Evolutionary conservation across 92 coral and sea anemone genomes (phyloP).

Genomic region (Phenganax stokvisi): DNA sequence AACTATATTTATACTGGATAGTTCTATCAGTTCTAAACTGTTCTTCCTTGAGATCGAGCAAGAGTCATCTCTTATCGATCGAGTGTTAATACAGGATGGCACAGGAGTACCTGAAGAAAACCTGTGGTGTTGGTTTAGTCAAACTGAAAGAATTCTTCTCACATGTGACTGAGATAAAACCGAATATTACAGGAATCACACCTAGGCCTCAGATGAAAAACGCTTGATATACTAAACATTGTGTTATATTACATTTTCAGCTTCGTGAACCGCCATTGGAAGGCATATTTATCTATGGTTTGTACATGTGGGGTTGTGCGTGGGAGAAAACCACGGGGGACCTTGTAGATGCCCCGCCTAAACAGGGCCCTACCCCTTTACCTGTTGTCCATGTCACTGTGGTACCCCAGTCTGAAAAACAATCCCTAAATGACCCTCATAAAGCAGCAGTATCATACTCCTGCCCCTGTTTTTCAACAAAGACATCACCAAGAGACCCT

Average conservation of each 20-base stretch:
- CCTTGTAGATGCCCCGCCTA: conserved; percentile 93
- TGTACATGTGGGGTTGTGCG: conserved; percentile 98
- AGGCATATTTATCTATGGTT: conserved; percentile 91
- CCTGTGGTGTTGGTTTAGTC: too few species aligned
- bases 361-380: conserved; percentile 93
- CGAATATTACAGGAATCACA: too few species aligned
- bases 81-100: too few species aligned
- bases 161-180: too few species aligned
- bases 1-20: too few species aligned
- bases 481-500: conserved; percentile 84
- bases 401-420: conserved; percentile 83
- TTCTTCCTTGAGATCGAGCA: too few species aligned
- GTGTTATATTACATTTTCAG: conserved; percentile 34
- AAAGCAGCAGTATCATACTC: conserved; percentile 87
- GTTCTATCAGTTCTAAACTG: too few species aligned
- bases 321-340: conserved; percentile 99
- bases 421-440: conserved; percentile 75
- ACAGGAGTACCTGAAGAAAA: too few species aligned
- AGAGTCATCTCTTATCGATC: too few species aligned
- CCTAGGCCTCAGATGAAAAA: not conserved
- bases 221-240: not conserved
- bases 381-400: conserved; percentile 92
- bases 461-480: conserved; percentile 90
- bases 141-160: too few species aligned
- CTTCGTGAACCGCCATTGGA: conserved; percentile 96